phyloP scores from a whole-genome alignment of 2,888 invertebrate genomes.

The Boloria selene region DNA sequence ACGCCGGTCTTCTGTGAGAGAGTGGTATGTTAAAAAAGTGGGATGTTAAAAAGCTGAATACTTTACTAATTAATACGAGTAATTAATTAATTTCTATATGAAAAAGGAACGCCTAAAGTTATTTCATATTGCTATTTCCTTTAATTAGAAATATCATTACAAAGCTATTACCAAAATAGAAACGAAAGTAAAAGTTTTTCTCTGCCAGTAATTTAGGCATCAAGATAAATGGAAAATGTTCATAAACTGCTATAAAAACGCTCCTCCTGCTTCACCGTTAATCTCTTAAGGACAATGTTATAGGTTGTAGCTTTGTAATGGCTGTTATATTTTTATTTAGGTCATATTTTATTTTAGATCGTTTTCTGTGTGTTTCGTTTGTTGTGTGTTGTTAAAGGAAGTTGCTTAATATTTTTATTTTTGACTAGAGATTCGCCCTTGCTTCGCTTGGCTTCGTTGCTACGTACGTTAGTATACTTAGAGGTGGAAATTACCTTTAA shows the following conservation, averaged over 20 bases:
- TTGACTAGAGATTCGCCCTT: no score
- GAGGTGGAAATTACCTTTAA: no score
- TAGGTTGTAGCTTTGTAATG: conserved; percentile 36
- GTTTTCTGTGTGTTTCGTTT: conserved; percentile 27
- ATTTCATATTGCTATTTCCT: no score
- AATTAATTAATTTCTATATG: no score
- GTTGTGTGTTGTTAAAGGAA: conserved; percentile 32
- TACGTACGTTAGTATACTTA: no score
- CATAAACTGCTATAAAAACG: conserved; percentile 45
- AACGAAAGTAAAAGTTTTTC: conserved; percentile 8
- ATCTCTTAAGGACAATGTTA: conserved; percentile 29
- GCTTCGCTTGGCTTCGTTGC: no score
- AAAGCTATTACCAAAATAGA: conserved; percentile 5
- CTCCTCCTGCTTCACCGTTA: conserved; percentile 35
- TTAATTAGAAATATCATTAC: conserved; percentile 1
- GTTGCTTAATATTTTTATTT: conserved; percentile 5
- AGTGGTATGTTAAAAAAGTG: no score
- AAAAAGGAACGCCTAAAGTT: no score
- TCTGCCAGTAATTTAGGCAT: conserved; percentile 43
- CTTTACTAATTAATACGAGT: no score
- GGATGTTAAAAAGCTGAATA: no score
- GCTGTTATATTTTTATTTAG: conserved; percentile 35
- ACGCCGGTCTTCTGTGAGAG: no score
- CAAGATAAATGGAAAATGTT: conserved; percentile 55
- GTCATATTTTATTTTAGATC: conserved; percentile 35